Percentiles rank a stretch among this genome's conserved stretches.
Conservation (phyloP, 2,797 vertebrate genomes). For the Oophaga sylvatica region DNA sequence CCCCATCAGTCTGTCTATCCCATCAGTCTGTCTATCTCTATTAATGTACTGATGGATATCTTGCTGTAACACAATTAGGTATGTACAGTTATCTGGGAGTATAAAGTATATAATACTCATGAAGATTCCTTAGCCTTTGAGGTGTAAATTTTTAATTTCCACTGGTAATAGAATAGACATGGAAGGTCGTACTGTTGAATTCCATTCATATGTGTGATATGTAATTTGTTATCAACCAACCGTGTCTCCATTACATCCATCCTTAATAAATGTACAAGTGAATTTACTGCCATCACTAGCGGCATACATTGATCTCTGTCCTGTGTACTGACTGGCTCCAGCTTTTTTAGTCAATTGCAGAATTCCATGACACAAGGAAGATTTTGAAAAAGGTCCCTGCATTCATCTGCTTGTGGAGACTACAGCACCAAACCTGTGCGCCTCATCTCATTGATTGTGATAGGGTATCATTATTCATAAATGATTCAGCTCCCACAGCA, state of each 20-base stretch:
- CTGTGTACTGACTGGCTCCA: not conserved
- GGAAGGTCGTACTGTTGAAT: not conserved
- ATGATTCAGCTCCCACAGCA: slow-evolving; percentile 41
- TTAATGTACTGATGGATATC: not conserved
- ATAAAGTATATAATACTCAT: not conserved
- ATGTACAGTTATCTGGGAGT: not conserved
- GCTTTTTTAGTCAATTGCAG: slow-evolving; percentile 28
- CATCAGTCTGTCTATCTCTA: not conserved
- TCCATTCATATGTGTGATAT: not conserved
- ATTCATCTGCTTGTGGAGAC: not conserved
- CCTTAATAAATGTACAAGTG: slow-evolving; percentile 2
- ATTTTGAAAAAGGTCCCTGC: slow-evolving; percentile 15
- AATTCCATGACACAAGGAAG: slow-evolving; percentile 42
- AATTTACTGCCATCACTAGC: not conserved
- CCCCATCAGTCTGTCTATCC: not conserved
- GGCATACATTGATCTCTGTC: slow-evolving; percentile 20
- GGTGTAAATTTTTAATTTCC: not conserved
- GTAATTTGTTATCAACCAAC: not conserved
- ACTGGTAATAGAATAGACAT: not conserved
- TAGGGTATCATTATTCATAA: slow-evolving; percentile 48
- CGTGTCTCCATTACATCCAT: not conserved
- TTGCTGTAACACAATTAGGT: not conserved
- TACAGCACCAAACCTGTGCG: slow-evolving; percentile 13
- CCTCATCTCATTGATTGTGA: slow-evolving; percentile 49
- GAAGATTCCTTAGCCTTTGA: not conserved